phyloP scores from a whole-genome alignment of 2,797 vertebrate species.

The Pogonophryne albipinna region DNA sequence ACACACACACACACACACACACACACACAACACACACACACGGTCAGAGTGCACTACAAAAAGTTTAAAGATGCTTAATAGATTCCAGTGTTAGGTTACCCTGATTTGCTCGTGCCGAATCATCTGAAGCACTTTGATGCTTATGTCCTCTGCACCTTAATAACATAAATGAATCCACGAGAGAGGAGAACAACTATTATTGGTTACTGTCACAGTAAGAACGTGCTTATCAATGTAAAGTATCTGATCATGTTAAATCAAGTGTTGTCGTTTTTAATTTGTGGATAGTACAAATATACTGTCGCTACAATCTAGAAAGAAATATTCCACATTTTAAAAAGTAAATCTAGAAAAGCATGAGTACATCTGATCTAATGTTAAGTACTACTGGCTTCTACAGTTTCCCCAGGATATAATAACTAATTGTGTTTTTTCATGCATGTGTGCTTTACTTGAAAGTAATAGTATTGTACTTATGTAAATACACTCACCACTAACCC shows the following conservation, averaged over 20 bases:
- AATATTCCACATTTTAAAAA: background rate
- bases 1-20: background rate
- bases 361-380: background rate
- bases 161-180: slow-evolving; percentile 16
- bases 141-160: slow-evolving; percentile 88
- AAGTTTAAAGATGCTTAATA: background rate
- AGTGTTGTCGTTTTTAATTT: background rate
- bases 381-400: background rate
- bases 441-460: background rate
- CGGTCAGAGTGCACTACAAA: slow-evolving; percentile 5
- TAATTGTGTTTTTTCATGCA: background rate
- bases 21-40: background rate
- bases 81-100: slow-evolving; percentile 76
- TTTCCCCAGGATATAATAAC: background rate
- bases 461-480: background rate
- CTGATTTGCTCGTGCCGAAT: slow-evolving; percentile 89
- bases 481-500: background rate
- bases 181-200: background rate
- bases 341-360: background rate
- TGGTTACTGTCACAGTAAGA: background rate
- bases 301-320: background rate
- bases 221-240: slow-evolving; percentile 7
- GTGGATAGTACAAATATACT: background rate
- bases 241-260: background rate
- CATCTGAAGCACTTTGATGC: slow-evolving; percentile 90